Percentiles rank a stretch among this genome's conserved stretches.
phyloP scores from a whole-genome alignment of 2,888 invertebrate species.

The Choristoneura rosaceana region DNA sequence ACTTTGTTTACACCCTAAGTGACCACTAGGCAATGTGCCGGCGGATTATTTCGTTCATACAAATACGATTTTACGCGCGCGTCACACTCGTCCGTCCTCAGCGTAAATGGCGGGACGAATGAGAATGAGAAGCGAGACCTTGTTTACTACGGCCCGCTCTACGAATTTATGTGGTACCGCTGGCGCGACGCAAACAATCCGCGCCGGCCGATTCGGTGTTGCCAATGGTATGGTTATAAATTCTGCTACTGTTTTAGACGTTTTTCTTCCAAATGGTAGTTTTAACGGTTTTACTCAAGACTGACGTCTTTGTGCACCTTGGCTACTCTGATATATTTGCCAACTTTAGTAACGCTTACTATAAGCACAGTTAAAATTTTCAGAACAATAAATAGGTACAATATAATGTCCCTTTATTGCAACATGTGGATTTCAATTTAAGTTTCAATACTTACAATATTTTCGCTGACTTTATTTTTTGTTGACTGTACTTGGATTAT shows the following conservation, averaged over 20 bases:
- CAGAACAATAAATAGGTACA: too few relatives aligned
- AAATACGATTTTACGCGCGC: slow-evolving; percentile 46
- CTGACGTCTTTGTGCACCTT: neutral
- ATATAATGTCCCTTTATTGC: too few relatives aligned
- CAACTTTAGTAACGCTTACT: too few relatives aligned
- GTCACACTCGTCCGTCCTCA: slow-evolving; percentile 41
- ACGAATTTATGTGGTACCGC: slow-evolving; percentile 31
- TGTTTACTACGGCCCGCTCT: slow-evolving; percentile 35
- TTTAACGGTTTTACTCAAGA: slow-evolving; percentile 17
- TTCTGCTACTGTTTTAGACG: slow-evolving; percentile 6
- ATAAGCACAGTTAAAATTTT: too few relatives aligned
- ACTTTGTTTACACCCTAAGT: slow-evolving; percentile 47
- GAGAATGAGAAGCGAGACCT: slow-evolving; percentile 18
- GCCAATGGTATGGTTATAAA: slow-evolving; percentile 6
- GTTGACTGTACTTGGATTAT: too few relatives aligned
- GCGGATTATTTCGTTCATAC: slow-evolving; percentile 36
- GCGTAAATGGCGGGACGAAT: slow-evolving; percentile 42
- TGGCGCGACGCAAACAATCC: slow-evolving; percentile 38
- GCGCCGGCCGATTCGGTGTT: slow-evolving; percentile 29
- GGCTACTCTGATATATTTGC: neutral
- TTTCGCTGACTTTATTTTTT: too few relatives aligned
- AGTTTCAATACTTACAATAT: too few relatives aligned
- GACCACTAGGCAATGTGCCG: slow-evolving; percentile 42
- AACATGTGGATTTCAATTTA: too few relatives aligned
- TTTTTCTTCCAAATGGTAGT: slow-evolving; percentile 39